Conservation (phyloP, 23 tunicate species). For the Trididemnum nubilum region DNA sequence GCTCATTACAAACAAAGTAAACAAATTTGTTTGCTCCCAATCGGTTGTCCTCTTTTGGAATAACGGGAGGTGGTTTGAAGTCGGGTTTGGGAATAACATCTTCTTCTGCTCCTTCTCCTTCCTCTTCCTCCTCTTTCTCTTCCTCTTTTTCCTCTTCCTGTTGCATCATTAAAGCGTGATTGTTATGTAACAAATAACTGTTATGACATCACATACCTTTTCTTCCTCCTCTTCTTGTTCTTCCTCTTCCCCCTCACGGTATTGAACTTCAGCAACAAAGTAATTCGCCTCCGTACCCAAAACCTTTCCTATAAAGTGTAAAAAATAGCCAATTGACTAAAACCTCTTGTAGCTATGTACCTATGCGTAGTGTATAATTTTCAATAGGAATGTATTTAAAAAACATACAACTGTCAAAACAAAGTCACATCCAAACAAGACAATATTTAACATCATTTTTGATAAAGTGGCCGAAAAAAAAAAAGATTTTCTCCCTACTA, state of each 20-base stretch:
- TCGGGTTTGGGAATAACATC: slow-evolving; percentile 93
- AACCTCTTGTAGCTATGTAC: background rate
- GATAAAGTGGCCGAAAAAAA: no score
- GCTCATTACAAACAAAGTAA: slow-evolving; percentile 96
- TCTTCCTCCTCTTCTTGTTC: slow-evolving; percentile 96
- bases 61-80: slow-evolving; percentile 96
- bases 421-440: background rate
- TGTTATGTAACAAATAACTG: background rate
- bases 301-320: slow-evolving; percentile 61
- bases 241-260: slow-evolving; percentile 98
- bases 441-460: no score
- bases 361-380: no score
- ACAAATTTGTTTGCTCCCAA: slow-evolving; percentile 92
- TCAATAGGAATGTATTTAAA: no score
- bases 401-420: background rate
- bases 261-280: slow-evolving; percentile 88
- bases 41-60: slow-evolving; percentile 94
- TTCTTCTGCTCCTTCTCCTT: slow-evolving; percentile 90
- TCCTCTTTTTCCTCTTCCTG: slow-evolving; percentile 84
- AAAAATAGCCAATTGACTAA: background rate
- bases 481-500: no score
- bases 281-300: slow-evolving; percentile 89
- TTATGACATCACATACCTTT: background rate
- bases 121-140: slow-evolving; percentile 90
- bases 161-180: background rate